Conservation (phyloP, 2,797 vertebrate genomes). For the Macropus fuliginosus region DNA sequence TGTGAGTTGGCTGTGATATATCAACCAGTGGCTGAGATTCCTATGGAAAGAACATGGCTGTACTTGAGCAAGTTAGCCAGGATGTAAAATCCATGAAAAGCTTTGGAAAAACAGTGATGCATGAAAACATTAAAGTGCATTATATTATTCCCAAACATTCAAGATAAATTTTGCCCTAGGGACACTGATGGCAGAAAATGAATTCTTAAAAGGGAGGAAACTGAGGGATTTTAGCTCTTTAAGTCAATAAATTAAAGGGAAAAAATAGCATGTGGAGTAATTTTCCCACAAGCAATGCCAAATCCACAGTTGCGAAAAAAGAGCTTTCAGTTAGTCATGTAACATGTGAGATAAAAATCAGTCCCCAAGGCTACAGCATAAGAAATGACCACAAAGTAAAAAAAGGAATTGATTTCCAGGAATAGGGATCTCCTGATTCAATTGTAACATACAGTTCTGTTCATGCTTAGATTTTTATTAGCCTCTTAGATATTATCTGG, state of each 20-base stretch:
- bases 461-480: constrained; percentile 50
- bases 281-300: constrained; percentile 45
- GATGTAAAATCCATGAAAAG: constrained; percentile 16
- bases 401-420: constrained; percentile 33
- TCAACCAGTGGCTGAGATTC: background rate
- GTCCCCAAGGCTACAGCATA: background rate
- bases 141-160: constrained; percentile 7
- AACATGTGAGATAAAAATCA: background rate
- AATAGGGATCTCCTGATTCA: background rate
- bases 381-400: background rate
- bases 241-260: background rate
- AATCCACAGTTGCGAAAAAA: constrained; percentile 35
- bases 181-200: background rate
- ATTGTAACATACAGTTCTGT: constrained; percentile 6
- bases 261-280: background rate
- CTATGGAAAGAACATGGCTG: constrained; percentile 7
- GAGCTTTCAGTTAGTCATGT: constrained; percentile 16
- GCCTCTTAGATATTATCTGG: background rate
- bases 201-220: background rate
- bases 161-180: constrained; percentile 40
- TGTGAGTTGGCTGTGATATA: constrained; percentile 24
- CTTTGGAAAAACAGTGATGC: background rate
- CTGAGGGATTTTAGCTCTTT: background rate
- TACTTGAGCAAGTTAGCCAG: background rate
- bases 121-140: background rate